phyloP scores from a whole-genome alignment of 2,888 invertebrate genomes.

The Gandaritis pyraliata region DNA sequence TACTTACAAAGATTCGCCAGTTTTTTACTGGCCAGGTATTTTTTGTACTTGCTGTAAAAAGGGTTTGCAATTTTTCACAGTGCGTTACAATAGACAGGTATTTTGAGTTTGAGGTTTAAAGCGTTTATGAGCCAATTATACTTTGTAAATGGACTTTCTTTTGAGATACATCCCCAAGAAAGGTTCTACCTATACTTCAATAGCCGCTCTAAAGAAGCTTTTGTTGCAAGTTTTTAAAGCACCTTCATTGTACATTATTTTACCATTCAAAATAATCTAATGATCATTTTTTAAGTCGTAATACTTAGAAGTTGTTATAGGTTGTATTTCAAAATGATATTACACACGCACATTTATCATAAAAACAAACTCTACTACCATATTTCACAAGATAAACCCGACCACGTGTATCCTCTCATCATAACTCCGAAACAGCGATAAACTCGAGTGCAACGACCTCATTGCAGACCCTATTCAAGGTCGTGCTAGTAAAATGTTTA shows the following conservation, averaged over 20 bases:
- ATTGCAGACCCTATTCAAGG: constrained; percentile 82
- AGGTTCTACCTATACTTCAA: background rate
- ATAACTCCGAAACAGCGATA: constrained; percentile 65
- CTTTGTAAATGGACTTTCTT: constrained; percentile 27
- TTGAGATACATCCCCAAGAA: background rate
- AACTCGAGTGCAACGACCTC: constrained; percentile 79
- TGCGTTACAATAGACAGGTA: constrained; percentile 24
- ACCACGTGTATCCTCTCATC: constrained; percentile 49
- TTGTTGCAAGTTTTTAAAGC: background rate
- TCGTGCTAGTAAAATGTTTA: constrained; percentile 84
- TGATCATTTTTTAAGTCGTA: no score
- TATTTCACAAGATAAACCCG: constrained; percentile 29
- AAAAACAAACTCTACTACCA: constrained; percentile 13
- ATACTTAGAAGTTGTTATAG: no score
- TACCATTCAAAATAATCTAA: background rate
- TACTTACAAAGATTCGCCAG: constrained; percentile 26
- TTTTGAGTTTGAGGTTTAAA: constrained; percentile 31
- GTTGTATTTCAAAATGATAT: background rate
- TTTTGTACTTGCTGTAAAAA: constrained; percentile 29
- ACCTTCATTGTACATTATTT: background rate
- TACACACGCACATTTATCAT: background rate
- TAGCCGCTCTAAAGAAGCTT: background rate
- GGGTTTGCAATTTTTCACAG: constrained; percentile 33
- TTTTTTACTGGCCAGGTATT: constrained; percentile 45
- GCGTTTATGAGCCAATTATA: constrained; percentile 28